These are phyloP conservation scores for Leistus spinibarbis DNA, from an alignment of 2,888 invertebrate species.

Conservation along the genomic window DNA sequence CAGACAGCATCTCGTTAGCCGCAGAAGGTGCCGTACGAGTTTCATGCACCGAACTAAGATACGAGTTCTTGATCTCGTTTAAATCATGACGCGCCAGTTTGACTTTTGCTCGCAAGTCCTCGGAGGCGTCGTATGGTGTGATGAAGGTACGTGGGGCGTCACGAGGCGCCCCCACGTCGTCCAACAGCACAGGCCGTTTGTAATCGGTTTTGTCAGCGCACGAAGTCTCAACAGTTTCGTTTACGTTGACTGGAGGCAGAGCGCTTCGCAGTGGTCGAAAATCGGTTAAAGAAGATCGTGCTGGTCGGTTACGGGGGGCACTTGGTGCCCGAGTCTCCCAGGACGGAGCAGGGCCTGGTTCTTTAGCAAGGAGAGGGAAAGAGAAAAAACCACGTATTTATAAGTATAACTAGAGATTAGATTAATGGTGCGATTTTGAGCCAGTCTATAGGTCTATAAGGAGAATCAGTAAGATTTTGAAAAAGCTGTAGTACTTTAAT, in stretches of 20 bases:
- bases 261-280: neutral
- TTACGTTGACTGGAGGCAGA: neutral
- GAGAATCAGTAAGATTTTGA: too few species aligned
- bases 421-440: too few species aligned
- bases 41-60: neutral
- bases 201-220: conserved; percentile 12
- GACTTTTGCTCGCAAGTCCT: conserved; percentile 29
- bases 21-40: neutral
- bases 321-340: conserved; percentile 54
- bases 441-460: too few species aligned
- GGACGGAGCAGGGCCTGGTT: conserved; percentile 59
- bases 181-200: neutral
- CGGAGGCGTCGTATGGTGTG: conserved; percentile 22
- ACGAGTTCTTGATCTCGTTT: conserved; percentile 27
- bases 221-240: conserved; percentile 21
- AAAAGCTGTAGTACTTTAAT: too few species aligned
- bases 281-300: conserved; percentile 16
- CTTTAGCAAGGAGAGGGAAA: conserved; percentile 48
- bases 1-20: neutral
- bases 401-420: too few species aligned
- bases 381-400: neutral
- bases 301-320: conserved; percentile 28
- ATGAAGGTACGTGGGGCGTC: conserved; percentile 24
- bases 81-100: conserved; percentile 22
- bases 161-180: neutral